Conservation (phyloP, 1,140 invertebrate species). For the Pachyrhynchus sulphureomaculatus region DNA sequence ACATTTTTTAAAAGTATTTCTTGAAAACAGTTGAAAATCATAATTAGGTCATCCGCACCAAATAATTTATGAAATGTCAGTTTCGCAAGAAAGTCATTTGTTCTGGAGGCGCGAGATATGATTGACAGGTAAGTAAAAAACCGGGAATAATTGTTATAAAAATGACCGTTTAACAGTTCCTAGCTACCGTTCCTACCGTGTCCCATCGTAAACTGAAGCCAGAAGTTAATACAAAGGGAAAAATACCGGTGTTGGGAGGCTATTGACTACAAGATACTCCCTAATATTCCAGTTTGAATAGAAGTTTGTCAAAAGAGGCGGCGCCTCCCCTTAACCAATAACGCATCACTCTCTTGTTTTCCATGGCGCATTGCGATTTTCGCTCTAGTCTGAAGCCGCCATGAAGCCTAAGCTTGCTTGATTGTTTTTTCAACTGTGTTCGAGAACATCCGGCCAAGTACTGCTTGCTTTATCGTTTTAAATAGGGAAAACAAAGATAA, state of each 20-base stretch:
- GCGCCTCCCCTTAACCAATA: constrained; percentile 44
- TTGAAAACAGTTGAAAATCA: neutral
- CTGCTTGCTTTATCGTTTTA: too few species aligned
- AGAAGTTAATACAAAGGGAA: constrained; percentile 32
- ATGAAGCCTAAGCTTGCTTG: constrained; percentile 23
- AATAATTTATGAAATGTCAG: neutral
- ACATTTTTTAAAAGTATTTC: neutral
- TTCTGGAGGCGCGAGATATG: too few species aligned
- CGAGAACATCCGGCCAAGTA: neutral
- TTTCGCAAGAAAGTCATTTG: too few species aligned
- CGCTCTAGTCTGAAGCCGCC: constrained; percentile 25
- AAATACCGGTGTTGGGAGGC: constrained; percentile 32
- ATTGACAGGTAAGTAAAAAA: neutral
- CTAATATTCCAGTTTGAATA: constrained; percentile 49
- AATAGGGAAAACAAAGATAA: neutral
- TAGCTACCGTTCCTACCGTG: constrained; percentile 28
- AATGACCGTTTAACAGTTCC: neutral
- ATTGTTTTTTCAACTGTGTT: constrained; percentile 12
- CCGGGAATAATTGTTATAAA: neutral
- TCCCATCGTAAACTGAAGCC: constrained; percentile 30
- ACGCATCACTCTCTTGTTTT: constrained; percentile 29
- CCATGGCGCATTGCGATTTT: constrained; percentile 24
- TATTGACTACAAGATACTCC: constrained; percentile 48
- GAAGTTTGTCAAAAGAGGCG: constrained; percentile 42
- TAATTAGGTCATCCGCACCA: neutral